These are phyloP conservation scores for Thaleichthys pacificus DNA, from an alignment of 2,797 vertebrate species.

Conservation along the genomic window DNA sequence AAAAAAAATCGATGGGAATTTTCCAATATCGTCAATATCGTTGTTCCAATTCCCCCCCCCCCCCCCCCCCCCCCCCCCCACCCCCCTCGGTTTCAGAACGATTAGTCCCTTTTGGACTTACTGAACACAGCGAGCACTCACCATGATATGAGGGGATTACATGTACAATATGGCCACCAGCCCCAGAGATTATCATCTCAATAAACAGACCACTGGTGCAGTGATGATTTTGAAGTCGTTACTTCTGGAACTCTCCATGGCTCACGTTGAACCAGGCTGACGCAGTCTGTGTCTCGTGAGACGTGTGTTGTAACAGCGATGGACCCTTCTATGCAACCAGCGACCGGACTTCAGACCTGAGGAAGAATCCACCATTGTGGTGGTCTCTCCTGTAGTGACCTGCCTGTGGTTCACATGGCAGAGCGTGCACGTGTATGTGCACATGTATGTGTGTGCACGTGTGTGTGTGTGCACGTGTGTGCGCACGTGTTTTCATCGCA, in stretches of 20 bases:
- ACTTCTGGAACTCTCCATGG: too few species aligned
- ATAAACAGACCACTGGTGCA: background rate
- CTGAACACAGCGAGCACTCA: too few species aligned
- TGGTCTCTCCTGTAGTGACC: conserved; percentile 66
- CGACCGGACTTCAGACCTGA: conserved; percentile 36
- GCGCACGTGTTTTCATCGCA: conserved; percentile 52
- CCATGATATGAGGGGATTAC: too few species aligned
- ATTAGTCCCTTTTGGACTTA: conserved; percentile 13
- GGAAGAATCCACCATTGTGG: conserved; percentile 69
- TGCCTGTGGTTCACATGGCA: conserved; percentile 25
- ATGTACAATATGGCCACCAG: background rate
- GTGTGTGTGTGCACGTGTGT: background rate
- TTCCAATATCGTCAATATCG: conserved; percentile 73
- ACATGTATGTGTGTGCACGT: too few species aligned
- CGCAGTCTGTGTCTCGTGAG: too few species aligned
- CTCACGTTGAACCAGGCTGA: too few species aligned
- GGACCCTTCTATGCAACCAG: too few species aligned
- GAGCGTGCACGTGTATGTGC: conserved; percentile 32
- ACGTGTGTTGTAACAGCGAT: too few species aligned
- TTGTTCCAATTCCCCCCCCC: conserved; percentile 34
- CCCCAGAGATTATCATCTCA: background rate
- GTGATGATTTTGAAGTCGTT: background rate
- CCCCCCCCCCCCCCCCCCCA: too few species aligned
- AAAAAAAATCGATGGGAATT: conserved; percentile 75
- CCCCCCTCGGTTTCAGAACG: conserved; percentile 28